phyloP scores from a whole-genome alignment of 2,113 vertebrate species.

The Crotalus horridus region DNA sequence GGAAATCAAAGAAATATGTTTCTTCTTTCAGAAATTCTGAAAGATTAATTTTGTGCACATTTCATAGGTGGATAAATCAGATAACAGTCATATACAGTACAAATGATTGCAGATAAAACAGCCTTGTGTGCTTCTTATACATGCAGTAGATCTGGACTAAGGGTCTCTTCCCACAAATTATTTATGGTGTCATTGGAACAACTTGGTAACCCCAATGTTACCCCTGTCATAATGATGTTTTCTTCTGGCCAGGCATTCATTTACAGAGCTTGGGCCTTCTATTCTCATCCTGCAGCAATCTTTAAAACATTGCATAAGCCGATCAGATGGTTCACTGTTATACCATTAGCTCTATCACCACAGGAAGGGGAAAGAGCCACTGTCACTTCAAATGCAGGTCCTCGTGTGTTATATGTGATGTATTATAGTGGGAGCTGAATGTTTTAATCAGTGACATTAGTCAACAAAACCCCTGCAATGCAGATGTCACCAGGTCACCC shows the following conservation, averaged over 20 bases:
- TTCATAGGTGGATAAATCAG: neutral
- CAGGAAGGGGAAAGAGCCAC: neutral
- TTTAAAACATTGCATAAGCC: neutral
- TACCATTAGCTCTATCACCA: neutral
- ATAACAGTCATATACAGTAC: neutral
- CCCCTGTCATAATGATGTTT: neutral
- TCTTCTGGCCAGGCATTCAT: neutral
- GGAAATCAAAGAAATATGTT: neutral
- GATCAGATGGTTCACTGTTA: neutral
- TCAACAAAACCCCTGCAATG: neutral
- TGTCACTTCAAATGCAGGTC: neutral
- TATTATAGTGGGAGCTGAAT: neutral
- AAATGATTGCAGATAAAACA: neutral
- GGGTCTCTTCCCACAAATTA: neutral
- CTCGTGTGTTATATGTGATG: neutral
- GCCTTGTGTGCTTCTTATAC: neutral
- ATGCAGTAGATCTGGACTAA: neutral
- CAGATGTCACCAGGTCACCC: neutral
- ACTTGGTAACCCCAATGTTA: neutral
- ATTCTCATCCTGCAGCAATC: neutral
- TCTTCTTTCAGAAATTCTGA: neutral
- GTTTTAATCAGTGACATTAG: neutral
- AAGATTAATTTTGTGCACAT: neutral
- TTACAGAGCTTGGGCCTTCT: neutral
- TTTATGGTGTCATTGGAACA: neutral